A percentile compares a stretch with the other conserved stretches of the same genome.
phyloP scores from a whole-genome alignment of 2,797 vertebrate genomes.

The Picus viridis region DNA sequence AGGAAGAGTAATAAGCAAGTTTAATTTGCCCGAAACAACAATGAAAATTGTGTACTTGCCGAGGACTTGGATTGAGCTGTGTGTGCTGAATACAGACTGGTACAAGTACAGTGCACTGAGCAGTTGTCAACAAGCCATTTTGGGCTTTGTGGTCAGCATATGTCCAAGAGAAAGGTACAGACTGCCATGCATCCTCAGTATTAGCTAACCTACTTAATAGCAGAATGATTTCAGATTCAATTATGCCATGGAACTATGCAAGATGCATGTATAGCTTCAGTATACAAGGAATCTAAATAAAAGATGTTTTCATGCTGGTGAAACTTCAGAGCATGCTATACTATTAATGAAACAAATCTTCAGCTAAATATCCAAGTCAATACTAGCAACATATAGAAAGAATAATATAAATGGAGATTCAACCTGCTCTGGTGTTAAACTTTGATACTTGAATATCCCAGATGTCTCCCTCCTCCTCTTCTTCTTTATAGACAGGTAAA shows the following conservation, averaged over 20 bases:
- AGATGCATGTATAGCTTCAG: background rate
- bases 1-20: background rate
- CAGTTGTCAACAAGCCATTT: background rate
- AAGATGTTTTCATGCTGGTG: background rate
- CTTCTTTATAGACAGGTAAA: slow-evolving; percentile 84
- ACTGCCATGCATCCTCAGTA: background rate
- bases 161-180: background rate
- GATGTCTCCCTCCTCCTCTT: slow-evolving; percentile 83
- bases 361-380: background rate
- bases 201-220: background rate
- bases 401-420: slow-evolving; percentile 77
- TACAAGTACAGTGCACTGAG: background rate
- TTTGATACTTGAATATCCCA: slow-evolving; percentile 82
- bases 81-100: background rate
- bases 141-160: background rate
- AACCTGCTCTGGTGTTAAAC: slow-evolving; percentile 85
- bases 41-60: background rate
- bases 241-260: background rate
- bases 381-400: slow-evolving; percentile 7
- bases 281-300: background rate
- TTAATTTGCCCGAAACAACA: slow-evolving; percentile 10
- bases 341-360: background rate
- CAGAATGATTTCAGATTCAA: background rate
- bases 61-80: background rate
- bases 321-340: background rate